A percentile compares a stretch with the other conserved stretches of the same genome.
Evolutionary conservation across 2,797 vertebrate species (phyloP).

Genomic region (Chrysocyon brachyurus): DNA sequence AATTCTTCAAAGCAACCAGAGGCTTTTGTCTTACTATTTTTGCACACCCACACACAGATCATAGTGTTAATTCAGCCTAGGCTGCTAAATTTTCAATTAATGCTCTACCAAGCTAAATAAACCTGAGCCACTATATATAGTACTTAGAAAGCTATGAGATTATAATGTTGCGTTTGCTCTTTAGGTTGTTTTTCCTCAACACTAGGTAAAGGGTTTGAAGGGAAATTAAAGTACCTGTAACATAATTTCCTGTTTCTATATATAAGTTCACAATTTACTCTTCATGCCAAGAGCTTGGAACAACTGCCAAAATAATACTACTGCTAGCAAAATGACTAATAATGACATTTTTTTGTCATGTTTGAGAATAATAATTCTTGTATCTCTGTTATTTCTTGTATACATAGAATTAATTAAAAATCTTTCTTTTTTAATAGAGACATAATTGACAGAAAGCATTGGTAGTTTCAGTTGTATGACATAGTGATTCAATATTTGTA

Average conservation of each 20-base stretch:
- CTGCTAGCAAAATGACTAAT: not conserved
- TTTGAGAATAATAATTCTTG: not conserved
- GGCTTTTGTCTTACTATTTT: not conserved
- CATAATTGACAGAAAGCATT: not conserved
- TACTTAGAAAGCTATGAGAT: not conserved
- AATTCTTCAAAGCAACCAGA: not conserved
- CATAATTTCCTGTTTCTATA: slow-evolving; percentile 55
- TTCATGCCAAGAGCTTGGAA: slow-evolving; percentile 22
- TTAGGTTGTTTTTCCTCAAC: not conserved
- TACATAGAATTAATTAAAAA: not conserved
- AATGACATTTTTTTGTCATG: not conserved
- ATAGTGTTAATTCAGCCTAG: not conserved
- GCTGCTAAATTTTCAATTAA: slow-evolving; percentile 23
- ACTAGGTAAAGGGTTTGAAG: not conserved
- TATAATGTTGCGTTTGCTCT: slow-evolving; percentile 17
- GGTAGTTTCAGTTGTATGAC: not conserved
- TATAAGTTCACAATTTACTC: slow-evolving; percentile 39
- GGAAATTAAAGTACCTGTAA: slow-evolving; percentile 38
- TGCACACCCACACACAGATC: not conserved
- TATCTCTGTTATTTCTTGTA: not conserved
- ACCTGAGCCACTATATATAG: not conserved
- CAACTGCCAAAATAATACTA: slow-evolving; percentile 11
- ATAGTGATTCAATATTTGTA: not conserved
- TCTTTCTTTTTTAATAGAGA: not conserved
- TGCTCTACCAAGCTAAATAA: slow-evolving; percentile 4